A percentile compares a stretch with the other conserved stretches of the same genome.
These are phyloP conservation scores for Pedetes capensis DNA, from an alignment of 2,113 vertebrate species.

Conservation along the genomic window DNA sequence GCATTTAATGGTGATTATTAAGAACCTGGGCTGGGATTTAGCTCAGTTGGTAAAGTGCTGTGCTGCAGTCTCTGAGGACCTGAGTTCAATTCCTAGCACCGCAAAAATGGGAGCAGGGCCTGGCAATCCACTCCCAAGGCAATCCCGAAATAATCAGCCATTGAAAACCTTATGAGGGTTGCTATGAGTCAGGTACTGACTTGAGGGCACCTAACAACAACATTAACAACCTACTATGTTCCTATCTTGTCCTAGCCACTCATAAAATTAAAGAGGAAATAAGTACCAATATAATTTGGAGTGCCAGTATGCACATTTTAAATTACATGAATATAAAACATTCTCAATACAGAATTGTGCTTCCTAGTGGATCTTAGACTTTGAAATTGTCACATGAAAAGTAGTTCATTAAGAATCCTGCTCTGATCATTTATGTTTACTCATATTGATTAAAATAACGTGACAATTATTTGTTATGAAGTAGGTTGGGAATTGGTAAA, in stretches of 20 bases:
- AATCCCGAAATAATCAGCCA: too few species aligned
- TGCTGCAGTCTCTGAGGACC: too few species aligned
- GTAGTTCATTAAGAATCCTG: constrained; percentile 31
- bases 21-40: too few species aligned
- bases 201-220: too few species aligned
- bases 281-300: constrained; percentile 41
- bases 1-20: constrained; percentile 11
- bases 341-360: constrained; percentile 21
- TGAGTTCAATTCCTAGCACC: too few species aligned
- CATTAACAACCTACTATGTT: constrained; percentile 30
- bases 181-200: too few species aligned
- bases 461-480: constrained; percentile 46
- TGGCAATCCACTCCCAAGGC: too few species aligned
- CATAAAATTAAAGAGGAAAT: constrained; percentile 50
- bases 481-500: constrained; percentile 50
- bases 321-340: constrained; percentile 47
- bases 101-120: too few species aligned
- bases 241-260: neutral
- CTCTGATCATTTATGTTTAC: constrained; percentile 45
- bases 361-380: constrained; percentile 20
- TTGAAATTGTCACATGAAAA: constrained; percentile 51
- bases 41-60: too few species aligned
- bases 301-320: constrained; percentile 40
- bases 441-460: constrained; percentile 46
- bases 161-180: too few species aligned